Evolutionary conservation across 37 sponge, comb jelly and placozoan genomes (phyloP).

Genomic region (Tethya wilhelma): DNA sequence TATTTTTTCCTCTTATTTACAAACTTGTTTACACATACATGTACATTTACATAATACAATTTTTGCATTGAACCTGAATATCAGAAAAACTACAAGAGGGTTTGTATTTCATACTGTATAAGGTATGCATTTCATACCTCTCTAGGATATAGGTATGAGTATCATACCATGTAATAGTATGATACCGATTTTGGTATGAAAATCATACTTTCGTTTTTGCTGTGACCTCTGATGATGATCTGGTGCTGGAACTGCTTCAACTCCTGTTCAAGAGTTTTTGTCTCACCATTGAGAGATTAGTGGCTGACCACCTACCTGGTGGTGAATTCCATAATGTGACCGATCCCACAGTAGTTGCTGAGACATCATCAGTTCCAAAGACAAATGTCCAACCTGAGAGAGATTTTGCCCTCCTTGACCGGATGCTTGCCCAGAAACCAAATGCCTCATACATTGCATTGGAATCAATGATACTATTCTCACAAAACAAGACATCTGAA

Average conservation of each 20-base stretch:
- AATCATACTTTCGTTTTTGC: too few relatives aligned
- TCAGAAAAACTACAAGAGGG: too few relatives aligned
- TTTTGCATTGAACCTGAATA: too few relatives aligned
- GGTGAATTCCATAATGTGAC: background rate
- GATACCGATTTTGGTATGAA: too few relatives aligned
- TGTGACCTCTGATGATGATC: background rate
- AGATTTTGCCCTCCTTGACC: constrained; percentile 27
- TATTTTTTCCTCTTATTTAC: too few relatives aligned
- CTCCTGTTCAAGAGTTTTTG: constrained; percentile 10
- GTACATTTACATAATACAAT: too few relatives aligned
- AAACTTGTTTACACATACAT: too few relatives aligned
- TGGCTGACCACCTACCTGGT: constrained; percentile 25
- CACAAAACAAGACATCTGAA: background rate
- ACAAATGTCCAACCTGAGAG: constrained; percentile 24
- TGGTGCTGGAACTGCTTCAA: constrained; percentile 6
- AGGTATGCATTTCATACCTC: too few relatives aligned
- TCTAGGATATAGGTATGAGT: too few relatives aligned
- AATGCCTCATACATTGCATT: background rate
- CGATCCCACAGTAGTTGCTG: background rate
- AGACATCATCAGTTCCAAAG: constrained; percentile 16
- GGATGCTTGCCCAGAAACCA: background rate
- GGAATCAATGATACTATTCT: background rate
- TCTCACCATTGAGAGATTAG: background rate
- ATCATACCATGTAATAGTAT: too few relatives aligned
- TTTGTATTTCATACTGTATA: too few relatives aligned